Evolutionary conservation across 2,888 invertebrate genomes (phyloP).

Genomic region (Sympetrum striolatum): DNA sequence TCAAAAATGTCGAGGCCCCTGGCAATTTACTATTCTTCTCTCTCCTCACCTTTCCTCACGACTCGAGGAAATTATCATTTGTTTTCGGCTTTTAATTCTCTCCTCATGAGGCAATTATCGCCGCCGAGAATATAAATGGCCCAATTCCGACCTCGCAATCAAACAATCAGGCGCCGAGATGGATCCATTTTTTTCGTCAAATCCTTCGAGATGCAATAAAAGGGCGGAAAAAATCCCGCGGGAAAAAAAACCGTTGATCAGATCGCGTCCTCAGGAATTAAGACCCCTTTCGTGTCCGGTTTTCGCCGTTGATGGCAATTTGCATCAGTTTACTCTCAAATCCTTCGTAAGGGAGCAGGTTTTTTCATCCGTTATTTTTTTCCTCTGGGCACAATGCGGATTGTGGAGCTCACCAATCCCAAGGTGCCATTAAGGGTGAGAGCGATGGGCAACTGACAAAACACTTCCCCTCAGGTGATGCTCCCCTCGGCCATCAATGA

Average conservation of each 20-base stretch:
- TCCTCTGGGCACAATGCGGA: neutral
- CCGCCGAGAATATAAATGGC: too few species aligned
- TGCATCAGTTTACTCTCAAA: neutral
- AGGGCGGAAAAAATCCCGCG: too few species aligned
- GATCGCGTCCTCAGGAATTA: too few species aligned
- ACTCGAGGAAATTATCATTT: too few species aligned
- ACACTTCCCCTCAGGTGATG: neutral
- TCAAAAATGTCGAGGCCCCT: too few species aligned
- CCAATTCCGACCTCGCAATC: too few species aligned
- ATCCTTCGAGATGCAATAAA: neutral
- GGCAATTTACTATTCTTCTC: too few species aligned
- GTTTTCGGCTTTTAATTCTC: too few species aligned
- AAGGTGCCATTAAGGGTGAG: neutral
- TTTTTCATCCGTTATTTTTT: neutral
- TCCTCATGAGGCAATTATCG: too few species aligned
- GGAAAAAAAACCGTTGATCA: too few species aligned
- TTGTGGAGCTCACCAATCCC: neutral
- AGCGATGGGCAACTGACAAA: neutral
- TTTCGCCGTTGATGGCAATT: neutral
- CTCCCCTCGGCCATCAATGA: conserved; percentile 25
- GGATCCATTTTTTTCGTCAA: neutral
- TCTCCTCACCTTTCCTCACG: too few species aligned
- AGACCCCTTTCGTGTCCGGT: neutral
- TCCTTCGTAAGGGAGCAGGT: neutral
- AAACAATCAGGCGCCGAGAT: neutral